Evolutionary conservation across 1,140 invertebrate species (phyloP).

Genomic region (Himalopsyche phryganea): DNA sequence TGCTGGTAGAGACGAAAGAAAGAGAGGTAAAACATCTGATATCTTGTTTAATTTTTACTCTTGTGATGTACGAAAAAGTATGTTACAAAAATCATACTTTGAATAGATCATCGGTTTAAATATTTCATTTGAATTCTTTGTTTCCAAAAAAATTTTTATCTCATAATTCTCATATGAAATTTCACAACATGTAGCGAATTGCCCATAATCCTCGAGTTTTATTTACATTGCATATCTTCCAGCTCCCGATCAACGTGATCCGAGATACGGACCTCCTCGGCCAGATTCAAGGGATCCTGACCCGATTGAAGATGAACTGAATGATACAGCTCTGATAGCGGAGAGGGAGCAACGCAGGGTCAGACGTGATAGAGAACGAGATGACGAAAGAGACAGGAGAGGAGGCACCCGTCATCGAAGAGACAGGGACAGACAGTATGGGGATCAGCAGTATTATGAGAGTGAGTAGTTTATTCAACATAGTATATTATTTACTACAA

Average conservation of each 20-base stretch:
- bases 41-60: no score
- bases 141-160: no score
- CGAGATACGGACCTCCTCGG: slow-evolving; percentile 42
- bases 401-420: slow-evolving; percentile 39
- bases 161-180: no score
- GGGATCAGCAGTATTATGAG: slow-evolving; percentile 32
- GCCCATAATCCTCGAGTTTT: no score
- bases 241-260: slow-evolving; percentile 37
- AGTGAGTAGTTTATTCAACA: no score
- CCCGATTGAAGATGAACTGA: slow-evolving; percentile 36
- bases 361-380: slow-evolving; percentile 34
- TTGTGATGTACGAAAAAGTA: no score
- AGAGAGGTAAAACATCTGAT: slow-evolving; percentile 33
- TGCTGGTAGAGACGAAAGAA: slow-evolving; percentile 36
- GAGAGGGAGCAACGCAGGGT: slow-evolving; percentile 35
- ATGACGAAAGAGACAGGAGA: slow-evolving; percentile 38
- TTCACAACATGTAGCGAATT: no score
- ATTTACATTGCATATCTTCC: no score
- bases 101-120: no score
- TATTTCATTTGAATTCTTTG: no score
- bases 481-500: no score
- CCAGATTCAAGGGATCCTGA: slow-evolving; percentile 41
- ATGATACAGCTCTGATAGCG: slow-evolving; percentile 34
- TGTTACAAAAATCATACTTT: no score
- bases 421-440: slow-evolving; percentile 29